phyloP scores from a whole-genome alignment of 2,797 vertebrate species.

The Muraenolepis orangiensis region DNA sequence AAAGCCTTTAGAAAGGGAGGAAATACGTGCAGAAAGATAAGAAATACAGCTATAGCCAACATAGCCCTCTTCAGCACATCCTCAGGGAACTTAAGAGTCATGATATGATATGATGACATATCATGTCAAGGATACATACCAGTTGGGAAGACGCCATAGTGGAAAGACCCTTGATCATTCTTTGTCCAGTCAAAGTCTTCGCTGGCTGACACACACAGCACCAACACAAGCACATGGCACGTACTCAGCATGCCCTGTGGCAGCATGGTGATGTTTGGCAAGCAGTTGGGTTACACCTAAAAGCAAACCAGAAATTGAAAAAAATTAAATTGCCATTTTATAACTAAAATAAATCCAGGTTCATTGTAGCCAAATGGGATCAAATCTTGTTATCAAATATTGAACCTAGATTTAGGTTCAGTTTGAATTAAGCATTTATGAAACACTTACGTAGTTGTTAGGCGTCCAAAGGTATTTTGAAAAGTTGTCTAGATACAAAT shows the following conservation, averaged over 20 bases:
- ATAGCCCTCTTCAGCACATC: background rate
- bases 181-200: conserved; percentile 80
- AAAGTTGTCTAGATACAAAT: conserved; percentile 39
- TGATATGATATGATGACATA: background rate
- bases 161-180: conserved; percentile 81
- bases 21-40: background rate
- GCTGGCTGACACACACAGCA: conserved; percentile 48
- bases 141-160: conserved; percentile 84
- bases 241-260: conserved; percentile 37
- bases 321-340: background rate
- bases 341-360: background rate
- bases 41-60: background rate
- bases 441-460: conserved; percentile 47
- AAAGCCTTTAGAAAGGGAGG: conserved; percentile 74
- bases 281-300: conserved; percentile 37
- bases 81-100: background rate
- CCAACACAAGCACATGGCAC: conserved; percentile 59
- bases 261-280: conserved; percentile 48
- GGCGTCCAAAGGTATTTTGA: conserved; percentile 33
- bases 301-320: background rate
- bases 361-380: background rate
- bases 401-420: background rate
- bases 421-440: background rate
- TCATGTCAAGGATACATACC: conserved; percentile 66
- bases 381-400: background rate